Evolutionary conservation across 2,113 vertebrate genomes (phyloP).

Genomic region (Ceyx margarethae): DNA sequence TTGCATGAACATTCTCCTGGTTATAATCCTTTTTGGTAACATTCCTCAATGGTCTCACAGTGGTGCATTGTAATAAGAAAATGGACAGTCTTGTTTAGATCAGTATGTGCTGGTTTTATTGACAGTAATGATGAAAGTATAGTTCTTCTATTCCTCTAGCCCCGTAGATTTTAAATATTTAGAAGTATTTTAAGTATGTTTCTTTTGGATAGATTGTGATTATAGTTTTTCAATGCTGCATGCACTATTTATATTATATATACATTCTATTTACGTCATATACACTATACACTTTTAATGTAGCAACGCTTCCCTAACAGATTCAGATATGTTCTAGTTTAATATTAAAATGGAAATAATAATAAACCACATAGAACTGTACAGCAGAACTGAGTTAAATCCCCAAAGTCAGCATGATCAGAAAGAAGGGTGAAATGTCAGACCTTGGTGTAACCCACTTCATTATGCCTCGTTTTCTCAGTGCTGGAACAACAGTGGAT

Average conservation of each 20-base stretch:
- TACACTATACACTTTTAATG: not conserved
- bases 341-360: not conserved
- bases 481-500: conserved; percentile 30
- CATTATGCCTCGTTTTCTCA: conserved; percentile 26
- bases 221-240: not conserved
- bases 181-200: not conserved
- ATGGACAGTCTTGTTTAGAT: not conserved
- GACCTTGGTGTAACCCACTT: conserved; percentile 24
- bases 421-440: conserved; percentile 27
- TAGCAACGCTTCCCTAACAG: not conserved
- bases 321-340: not conserved
- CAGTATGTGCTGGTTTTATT: not conserved
- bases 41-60: not conserved
- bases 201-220: not conserved
- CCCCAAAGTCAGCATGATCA: not conserved
- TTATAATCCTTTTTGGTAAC: not conserved
- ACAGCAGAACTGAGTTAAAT: not conserved
- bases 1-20: not conserved
- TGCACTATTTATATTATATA: too few species aligned
- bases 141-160: not conserved
- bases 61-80: not conserved
- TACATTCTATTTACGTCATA: too few species aligned
- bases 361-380: not conserved
- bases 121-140: not conserved
- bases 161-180: not conserved